These are phyloP conservation scores for Lithophane leautieri DNA, from an alignment of 2,888 invertebrate genomes.

Conservation along the genomic window DNA sequence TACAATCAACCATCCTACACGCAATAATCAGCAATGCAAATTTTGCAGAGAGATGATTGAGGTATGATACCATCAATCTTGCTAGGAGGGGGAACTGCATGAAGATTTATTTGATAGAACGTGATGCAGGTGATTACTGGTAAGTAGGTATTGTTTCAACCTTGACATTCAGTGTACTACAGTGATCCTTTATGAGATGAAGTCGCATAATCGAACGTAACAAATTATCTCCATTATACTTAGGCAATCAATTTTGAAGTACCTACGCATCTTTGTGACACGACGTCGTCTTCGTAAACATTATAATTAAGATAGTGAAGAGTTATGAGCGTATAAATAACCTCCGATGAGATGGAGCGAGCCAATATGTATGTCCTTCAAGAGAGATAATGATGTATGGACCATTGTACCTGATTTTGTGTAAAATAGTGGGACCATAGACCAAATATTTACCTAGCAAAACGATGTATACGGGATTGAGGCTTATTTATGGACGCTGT, in stretches of 20 bases:
- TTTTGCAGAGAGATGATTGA: constrained; percentile 25
- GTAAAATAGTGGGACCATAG: too few relatives aligned
- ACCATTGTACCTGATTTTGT: not conserved
- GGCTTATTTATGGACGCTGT: not conserved
- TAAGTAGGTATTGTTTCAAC: constrained; percentile 9
- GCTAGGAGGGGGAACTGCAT: constrained; percentile 27
- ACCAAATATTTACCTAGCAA: not conserved
- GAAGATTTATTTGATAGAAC: constrained; percentile 32
- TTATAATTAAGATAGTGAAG: constrained; percentile 64
- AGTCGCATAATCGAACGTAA: not conserved
- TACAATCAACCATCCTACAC: not conserved
- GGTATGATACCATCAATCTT: constrained; percentile 18
- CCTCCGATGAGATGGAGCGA: constrained; percentile 27
- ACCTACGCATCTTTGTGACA: constrained; percentile 30
- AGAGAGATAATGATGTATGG: not conserved
- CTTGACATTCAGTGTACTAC: constrained; percentile 22
- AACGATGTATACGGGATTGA: not conserved
- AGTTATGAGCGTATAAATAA: constrained; percentile 59
- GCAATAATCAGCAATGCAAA: constrained; percentile 30
- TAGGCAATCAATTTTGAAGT: constrained; percentile 50
- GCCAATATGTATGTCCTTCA: constrained; percentile 1
- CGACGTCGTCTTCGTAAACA: constrained; percentile 42
- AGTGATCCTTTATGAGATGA: constrained; percentile 1
- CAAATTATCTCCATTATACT: constrained; percentile 14
- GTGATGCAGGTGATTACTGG: not conserved